Evolutionary conservation across 1,140 invertebrate genomes (phyloP), one percentile per base, ranked within the genome.

Genomic region (Zaprionus lachaisei): DNA sequence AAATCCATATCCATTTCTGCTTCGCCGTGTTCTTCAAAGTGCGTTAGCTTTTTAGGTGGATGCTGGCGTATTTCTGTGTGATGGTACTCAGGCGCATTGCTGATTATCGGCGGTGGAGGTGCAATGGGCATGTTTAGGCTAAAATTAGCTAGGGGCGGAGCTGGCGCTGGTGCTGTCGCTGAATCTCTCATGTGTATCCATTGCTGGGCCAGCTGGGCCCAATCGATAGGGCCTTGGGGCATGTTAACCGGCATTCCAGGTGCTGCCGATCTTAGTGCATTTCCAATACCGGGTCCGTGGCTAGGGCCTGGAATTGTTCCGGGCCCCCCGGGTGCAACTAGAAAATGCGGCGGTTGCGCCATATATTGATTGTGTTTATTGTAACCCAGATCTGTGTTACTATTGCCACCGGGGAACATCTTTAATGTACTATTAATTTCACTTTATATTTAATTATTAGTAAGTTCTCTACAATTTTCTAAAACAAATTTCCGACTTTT

Each of bases 101-200:
- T 64, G 4, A 91, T 91, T 2, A 91, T 75, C 2, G 86, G 83
- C 0, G 89, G 91, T 11, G 90, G 89, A 15, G 86, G 83, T 6
- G 82, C 91, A 55, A 80, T 44, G 12, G 81, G 71, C 64, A 84
- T 70, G 79, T 64, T 69, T 26, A 80, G 65, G 64, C 67, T 68
- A 79, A 94, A 94, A 70, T 94, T 93, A 51, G 94, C 92, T 6
- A 73, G 34, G 6, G 58, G 49, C 15, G 47, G 56, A 15, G 26
- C 91, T 28, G 93, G 93, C 28, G 92, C 91, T 28, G 93, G 93
- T 26, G 92, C 91, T 26, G 93, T 92, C 26, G 92, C 91, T 17
- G 95, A 94, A 92, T 98, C 97, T 90, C 98, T 98, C 97, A 99
- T 98, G 91, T 97, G 96, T 74, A 99, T 99, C 98, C 98, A 99